Base-by-base conservation (phyloP, 2,113 vertebrate genomes). In the Etia nguti region DNA sequence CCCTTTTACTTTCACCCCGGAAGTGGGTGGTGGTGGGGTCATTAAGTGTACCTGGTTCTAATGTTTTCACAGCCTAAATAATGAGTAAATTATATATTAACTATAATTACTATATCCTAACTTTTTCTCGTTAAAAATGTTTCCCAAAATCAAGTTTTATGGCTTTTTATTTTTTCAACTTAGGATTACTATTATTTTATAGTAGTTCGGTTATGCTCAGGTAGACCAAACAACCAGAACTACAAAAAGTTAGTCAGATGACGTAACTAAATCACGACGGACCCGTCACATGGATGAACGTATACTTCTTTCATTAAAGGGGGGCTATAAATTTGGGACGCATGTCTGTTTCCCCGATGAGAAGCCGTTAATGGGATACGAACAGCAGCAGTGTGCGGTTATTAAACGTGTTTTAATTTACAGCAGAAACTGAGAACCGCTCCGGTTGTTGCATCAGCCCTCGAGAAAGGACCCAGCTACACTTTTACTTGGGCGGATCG, bases 371-470 rank as follows among this genome's bases (percentile, higher is more conserved):
- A 0, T 3, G 0, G 3, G 0, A 1, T 6, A 4, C 8, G 15
- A 65, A 16, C 0, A n/a, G 4, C 4, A 31, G 3, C 3, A 3
- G 2, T 0, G 57, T 11, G 13, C 4, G 1, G 2, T 15, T 2
- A 11, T 50, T 18, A 2, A 3, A 57, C 36, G 2, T 11, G 24
- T 2, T 16, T 1, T 3, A 6, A 20, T 86, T 68, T 16, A 65
- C 16, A 11, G 18, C n/a, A 2, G n/a, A 73, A 70, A 82, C 26
- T 6, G 26, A 52, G 26, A 34, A 7, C 26, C 26, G 18, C 73
- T 50, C 1, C 70, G 26, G 70, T 77, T 1, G 83, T 96, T 96
- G 95, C 95, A 94, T 96, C 95, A 96, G 90, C 92, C 87, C 5
- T 15, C 38, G 15, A 41, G 41, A 70, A 93, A 95, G 93, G 95